Evolutionary conservation across 2,888 invertebrate species (phyloP).

Genomic region (Lycophotia porphyrea): DNA sequence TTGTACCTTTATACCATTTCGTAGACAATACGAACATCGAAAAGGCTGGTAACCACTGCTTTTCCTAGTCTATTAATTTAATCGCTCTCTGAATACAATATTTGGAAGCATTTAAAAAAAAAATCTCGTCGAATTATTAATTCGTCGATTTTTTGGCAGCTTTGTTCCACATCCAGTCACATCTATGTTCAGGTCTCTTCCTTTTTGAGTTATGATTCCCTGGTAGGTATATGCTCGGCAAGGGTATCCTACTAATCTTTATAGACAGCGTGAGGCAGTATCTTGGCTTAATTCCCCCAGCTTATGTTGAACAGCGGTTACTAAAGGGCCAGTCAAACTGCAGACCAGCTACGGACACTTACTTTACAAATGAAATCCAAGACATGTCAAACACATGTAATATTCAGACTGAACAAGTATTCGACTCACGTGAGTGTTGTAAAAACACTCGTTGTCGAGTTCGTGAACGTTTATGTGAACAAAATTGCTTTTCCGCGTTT

Average conservation of each 20-base stretch:
- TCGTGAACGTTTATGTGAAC: conserved; percentile 34
- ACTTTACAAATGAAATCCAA: neutral
- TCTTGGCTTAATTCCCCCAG: neutral
- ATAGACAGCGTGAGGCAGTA: neutral
- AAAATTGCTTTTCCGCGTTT: conserved; percentile 45
- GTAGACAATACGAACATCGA: neutral
- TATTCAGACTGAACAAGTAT: conserved; percentile 19
- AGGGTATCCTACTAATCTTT: neutral
- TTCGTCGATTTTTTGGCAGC: neutral
- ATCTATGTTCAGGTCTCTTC: neutral
- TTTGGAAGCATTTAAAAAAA: neutral
- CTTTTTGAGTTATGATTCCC: neutral
- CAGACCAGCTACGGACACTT: neutral
- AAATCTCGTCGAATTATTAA: no score
- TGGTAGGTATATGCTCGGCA: neutral
- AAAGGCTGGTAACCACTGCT: neutral
- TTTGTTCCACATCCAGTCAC: neutral
- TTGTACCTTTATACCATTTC: neutral
- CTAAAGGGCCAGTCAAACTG: neutral
- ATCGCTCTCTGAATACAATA: neutral
- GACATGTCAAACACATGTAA: conserved; percentile 10
- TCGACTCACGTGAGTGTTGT: conserved; percentile 40
- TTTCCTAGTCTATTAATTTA: neutral
- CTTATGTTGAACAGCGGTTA: neutral
- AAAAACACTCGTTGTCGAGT: conserved; percentile 40